Evolutionary conservation across 2,797 vertebrate species (phyloP).

Genomic region (Syncerus caffer): DNA sequence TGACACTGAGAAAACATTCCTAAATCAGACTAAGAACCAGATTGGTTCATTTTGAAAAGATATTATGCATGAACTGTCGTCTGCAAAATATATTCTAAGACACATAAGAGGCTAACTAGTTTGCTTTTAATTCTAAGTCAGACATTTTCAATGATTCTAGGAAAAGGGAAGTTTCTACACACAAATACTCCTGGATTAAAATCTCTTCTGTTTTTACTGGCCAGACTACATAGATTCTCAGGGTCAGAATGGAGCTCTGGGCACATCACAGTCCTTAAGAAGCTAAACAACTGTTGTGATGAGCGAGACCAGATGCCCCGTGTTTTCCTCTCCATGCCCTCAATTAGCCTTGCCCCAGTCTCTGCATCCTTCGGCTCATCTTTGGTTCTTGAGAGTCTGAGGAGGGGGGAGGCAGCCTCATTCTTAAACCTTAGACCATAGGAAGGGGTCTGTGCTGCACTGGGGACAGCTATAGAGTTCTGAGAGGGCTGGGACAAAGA

Average conservation of each 20-base stretch:
- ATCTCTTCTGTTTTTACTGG: neutral
- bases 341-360: neutral
- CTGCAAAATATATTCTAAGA: constrained; percentile 45
- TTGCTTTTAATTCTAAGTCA: constrained; percentile 49
- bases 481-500: neutral
- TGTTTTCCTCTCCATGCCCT: neutral
- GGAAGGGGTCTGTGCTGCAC: neutral
- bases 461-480: neutral
- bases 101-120: neutral
- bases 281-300: neutral
- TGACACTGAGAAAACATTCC: neutral
- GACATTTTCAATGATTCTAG: constrained; percentile 21
- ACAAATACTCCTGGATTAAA: constrained; percentile 29
- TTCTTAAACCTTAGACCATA: neutral
- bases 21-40: neutral
- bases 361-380: neutral
- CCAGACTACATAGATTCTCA: neutral
- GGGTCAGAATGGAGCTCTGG: neutral
- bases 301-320: neutral
- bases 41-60: constrained; percentile 31
- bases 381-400: neutral
- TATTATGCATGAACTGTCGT: neutral
- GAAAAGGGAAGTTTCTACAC: constrained; percentile 14
- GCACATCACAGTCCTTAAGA: neutral
- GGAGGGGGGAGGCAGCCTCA: neutral